A percentile compares a stretch with the other conserved stretches of the same genome.
Conservation (phyloP, 2,797 vertebrate species). For the Bovichtus variegatus region DNA sequence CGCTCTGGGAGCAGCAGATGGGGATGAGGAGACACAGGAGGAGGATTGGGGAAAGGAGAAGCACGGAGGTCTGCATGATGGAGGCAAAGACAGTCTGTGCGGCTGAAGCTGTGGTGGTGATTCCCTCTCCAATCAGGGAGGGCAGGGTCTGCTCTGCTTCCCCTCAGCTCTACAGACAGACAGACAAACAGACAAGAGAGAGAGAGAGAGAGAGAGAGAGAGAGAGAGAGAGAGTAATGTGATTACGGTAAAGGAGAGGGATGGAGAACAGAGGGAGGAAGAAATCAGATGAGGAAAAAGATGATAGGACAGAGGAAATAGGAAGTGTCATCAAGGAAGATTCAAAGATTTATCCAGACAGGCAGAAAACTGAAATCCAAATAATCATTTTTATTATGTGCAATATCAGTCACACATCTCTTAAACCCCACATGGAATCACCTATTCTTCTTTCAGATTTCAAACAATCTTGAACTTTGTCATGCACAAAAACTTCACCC, state of each 20-base stretch:
- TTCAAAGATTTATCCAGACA: constrained; percentile 6
- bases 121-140: constrained; percentile 38
- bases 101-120: constrained; percentile 42
- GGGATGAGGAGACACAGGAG: constrained; percentile 66
- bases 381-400: neutral
- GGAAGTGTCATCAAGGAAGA: constrained; percentile 19
- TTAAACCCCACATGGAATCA: neutral
- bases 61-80: constrained; percentile 73
- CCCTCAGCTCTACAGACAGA: constrained; percentile 63
- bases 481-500: neutral
- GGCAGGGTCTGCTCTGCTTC: constrained; percentile 54
- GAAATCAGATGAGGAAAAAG: constrained; percentile 35
- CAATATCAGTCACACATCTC: neutral
- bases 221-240: constrained; percentile 42
- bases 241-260: constrained; percentile 49
- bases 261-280: constrained; percentile 44
- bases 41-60: constrained; percentile 62
- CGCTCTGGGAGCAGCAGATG: constrained; percentile 76
- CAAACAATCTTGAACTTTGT: neutral
- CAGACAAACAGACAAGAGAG: constrained; percentile 19
- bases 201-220: constrained; percentile 28
- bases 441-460: neutral
- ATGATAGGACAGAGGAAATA: constrained; percentile 21
- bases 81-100: neutral
- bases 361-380: neutral